Evolutionary conservation across 1,140 invertebrate species (phyloP).

Genomic region (Pseudomyrmex sp.): DNA sequence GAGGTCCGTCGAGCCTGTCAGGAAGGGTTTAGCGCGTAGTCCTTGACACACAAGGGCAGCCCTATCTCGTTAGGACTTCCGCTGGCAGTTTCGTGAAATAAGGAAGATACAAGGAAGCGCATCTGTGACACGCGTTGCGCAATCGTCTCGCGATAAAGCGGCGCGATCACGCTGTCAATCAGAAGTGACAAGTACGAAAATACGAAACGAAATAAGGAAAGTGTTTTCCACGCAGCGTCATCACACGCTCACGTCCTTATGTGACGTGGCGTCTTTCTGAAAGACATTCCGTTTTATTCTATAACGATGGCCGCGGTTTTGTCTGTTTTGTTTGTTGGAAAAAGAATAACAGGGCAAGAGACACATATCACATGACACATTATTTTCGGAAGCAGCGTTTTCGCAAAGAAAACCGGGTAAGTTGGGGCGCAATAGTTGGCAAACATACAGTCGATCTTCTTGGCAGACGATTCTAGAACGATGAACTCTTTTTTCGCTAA

Average conservation of each 20-base stretch:
- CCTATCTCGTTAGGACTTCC: slow-evolving; percentile 37
- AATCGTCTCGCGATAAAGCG: slow-evolving; percentile 16
- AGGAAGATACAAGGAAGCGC: slow-evolving; percentile 10
- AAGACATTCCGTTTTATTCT: slow-evolving; percentile 12
- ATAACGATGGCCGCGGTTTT: slow-evolving; percentile 6
- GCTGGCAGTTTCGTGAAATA: slow-evolving; percentile 45
- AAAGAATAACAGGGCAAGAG: slow-evolving; percentile 21
- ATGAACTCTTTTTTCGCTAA: slow-evolving; percentile 1
- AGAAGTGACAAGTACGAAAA: slow-evolving; percentile 20
- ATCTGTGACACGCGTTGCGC: neutral
- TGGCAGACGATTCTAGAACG: slow-evolving; percentile 27
- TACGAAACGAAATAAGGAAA: slow-evolving; percentile 7
- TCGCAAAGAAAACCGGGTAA: slow-evolving; percentile 9
- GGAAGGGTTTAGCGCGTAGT: slow-evolving; percentile 59
- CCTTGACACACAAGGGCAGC: slow-evolving; percentile 22
- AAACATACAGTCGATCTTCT: slow-evolving; percentile 9
- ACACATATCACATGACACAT: slow-evolving; percentile 29
- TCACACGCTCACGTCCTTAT: neutral
- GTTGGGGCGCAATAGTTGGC: slow-evolving; percentile 25
- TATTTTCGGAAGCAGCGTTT: slow-evolving; percentile 46
- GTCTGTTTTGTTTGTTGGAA: neutral
- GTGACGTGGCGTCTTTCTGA: neutral
- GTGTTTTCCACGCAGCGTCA: slow-evolving; percentile 54
- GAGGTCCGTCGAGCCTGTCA: slow-evolving; percentile 36
- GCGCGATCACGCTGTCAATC: slow-evolving; percentile 29